Conservation (phyloP, 2,888 invertebrate genomes). For the Drosophila testacea region DNA sequence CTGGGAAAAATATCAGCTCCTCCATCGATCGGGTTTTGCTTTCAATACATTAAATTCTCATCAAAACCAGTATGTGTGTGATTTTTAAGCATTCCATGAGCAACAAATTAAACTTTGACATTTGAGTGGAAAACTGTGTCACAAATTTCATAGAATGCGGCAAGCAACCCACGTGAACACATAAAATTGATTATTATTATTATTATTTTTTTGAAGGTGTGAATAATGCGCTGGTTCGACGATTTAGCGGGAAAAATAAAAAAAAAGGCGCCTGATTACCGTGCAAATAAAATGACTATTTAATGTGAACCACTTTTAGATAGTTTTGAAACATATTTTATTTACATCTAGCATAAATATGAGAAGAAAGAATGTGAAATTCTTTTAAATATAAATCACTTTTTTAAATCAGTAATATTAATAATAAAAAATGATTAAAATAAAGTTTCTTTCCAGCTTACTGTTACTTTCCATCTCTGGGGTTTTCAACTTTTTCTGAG, state of each 20-base stretch:
- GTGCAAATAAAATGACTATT: background rate
- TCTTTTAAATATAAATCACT: background rate
- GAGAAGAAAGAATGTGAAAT: background rate
- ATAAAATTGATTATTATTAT: constrained; percentile 5
- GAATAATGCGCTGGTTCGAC: constrained; percentile 42
- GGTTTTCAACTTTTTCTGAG: too few relatives aligned
- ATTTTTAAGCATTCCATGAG: constrained; percentile 8
- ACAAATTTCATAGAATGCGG: constrained; percentile 39
- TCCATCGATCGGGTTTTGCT: constrained; percentile 4
- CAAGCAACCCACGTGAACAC: constrained; percentile 48
- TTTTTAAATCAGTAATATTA: too few relatives aligned
- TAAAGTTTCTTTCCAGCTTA: too few relatives aligned
- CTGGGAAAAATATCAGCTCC: background rate
- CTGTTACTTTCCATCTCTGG: too few relatives aligned
- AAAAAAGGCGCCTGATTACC: constrained; percentile 20
- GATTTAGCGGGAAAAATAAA: constrained; percentile 13
- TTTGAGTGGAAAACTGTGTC: constrained; percentile 55
- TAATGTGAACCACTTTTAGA: background rate
- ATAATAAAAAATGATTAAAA: too few relatives aligned
- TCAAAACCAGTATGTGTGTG: constrained; percentile 13
- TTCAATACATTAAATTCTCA: constrained; percentile 23
- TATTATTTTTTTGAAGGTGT: constrained; percentile 46
- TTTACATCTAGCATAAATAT: background rate
- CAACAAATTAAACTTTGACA: constrained; percentile 60
- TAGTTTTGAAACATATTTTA: background rate